phyloP scores from a whole-genome alignment of 2,113 vertebrate species.

The Pedetes capensis region DNA sequence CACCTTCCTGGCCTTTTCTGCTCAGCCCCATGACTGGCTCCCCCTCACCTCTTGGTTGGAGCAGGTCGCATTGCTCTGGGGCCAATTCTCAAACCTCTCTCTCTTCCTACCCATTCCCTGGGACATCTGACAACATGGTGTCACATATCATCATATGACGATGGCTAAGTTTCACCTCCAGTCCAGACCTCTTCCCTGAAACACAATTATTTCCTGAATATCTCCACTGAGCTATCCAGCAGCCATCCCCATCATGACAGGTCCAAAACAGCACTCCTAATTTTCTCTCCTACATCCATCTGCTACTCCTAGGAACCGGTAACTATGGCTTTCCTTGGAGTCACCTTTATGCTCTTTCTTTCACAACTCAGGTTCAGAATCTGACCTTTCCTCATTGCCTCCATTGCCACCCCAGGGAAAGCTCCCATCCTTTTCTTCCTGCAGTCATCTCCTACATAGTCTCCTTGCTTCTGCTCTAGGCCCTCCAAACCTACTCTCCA shows the following conservation, averaged over 20 bases:
- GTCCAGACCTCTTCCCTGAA: background rate
- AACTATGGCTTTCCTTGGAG: background rate
- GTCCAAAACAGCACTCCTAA: background rate
- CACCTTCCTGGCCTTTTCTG: background rate
- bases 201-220: background rate
- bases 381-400: background rate
- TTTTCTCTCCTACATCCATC: no score
- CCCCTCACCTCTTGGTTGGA: background rate
- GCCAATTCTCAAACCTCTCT: background rate
- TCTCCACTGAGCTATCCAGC: background rate
- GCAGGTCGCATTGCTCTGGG: background rate
- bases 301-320: background rate
- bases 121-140: background rate
- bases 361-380: background rate
- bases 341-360: background rate
- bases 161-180: background rate
- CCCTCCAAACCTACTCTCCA: background rate
- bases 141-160: accelerated
- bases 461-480: background rate
- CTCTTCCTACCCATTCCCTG: background rate
- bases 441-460: no score
- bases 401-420: background rate
- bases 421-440: background rate
- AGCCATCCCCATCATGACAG: background rate
- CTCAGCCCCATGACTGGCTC: background rate